These are phyloP conservation scores for Parthenolecanium corni DNA, from an alignment of 2,888 invertebrate genomes.

Conservation along the genomic window DNA sequence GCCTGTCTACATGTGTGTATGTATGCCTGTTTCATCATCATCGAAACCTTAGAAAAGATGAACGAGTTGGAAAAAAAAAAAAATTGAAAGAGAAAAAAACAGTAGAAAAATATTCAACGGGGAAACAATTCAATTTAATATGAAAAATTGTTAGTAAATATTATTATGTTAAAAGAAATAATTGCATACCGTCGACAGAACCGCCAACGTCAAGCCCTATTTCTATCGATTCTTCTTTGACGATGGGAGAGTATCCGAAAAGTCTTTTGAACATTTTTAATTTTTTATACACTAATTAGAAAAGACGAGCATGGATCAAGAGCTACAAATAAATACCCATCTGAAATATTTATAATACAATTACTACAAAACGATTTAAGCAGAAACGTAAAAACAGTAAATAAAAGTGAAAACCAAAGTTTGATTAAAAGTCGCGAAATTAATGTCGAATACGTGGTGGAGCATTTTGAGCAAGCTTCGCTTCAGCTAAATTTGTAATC, in stretches of 20 bases:
- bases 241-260: constrained; percentile 1
- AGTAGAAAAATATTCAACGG: too few species aligned
- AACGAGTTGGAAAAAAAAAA: too few species aligned
- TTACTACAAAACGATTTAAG: neutral
- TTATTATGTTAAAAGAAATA: neutral
- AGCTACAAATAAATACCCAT: neutral
- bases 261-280: constrained; percentile 13
- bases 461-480: too few species aligned
- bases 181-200: constrained; percentile 13
- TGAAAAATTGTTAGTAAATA: neutral
- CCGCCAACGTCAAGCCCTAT: constrained; percentile 19
- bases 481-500: too few species aligned
- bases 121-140: too few species aligned
- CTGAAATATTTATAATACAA: constrained; percentile 6
- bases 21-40: too few species aligned
- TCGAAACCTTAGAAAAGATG: too few species aligned
- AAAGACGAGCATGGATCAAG: too few species aligned
- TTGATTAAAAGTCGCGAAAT: neutral
- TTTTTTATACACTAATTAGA: neutral
- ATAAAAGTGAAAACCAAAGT: too few species aligned
- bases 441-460: neutral
- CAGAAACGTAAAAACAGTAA: neutral
- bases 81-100: too few species aligned
- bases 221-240: constrained; percentile 15
- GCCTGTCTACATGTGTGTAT: too few species aligned